Evolutionary conservation across 2,113 vertebrate species (phyloP).

Genomic region (Oryzias curvinotus): DNA sequence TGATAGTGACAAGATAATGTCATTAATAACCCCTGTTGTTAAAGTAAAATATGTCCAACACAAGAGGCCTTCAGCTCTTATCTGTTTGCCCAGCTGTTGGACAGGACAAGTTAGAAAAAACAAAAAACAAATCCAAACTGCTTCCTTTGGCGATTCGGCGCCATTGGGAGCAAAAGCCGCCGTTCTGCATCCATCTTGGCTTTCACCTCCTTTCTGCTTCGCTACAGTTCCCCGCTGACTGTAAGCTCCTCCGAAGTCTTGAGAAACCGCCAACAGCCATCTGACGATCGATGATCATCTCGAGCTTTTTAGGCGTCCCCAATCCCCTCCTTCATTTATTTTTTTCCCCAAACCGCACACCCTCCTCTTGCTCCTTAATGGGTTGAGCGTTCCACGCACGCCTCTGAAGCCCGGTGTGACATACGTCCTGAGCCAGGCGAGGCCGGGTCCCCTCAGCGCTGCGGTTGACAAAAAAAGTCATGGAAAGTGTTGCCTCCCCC

Average conservation of each 20-base stretch:
- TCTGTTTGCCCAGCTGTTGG: no score
- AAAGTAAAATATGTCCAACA: no score
- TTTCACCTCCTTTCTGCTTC: slow-evolving; percentile 13
- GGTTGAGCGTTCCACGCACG: slow-evolving; percentile 22
- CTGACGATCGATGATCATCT: slow-evolving; percentile 52
- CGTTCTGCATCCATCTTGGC: not conserved
- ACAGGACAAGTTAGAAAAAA: no score
- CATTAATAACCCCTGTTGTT: no score
- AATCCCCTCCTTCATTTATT: not conserved
- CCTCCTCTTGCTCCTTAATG: slow-evolving; percentile 56
- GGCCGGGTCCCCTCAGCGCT: slow-evolving; percentile 51
- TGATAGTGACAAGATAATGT: no score
- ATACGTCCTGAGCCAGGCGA: slow-evolving; percentile 30
- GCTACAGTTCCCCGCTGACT: slow-evolving; percentile 46
- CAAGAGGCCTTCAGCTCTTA: no score
- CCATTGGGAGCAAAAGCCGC: not conserved
- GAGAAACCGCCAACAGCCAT: slow-evolving; percentile 64
- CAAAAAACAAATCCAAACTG: no score
- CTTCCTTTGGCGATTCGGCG: no score
- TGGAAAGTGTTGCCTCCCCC: slow-evolving; percentile 64
- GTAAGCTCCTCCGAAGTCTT: slow-evolving; percentile 37
- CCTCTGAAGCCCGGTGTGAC: slow-evolving; percentile 34
- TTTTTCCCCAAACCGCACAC: slow-evolving; percentile 28
- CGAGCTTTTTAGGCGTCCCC: slow-evolving; percentile 7
- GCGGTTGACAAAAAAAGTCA: slow-evolving; percentile 69